These are phyloP conservation scores for Spea bombifrons DNA, from an alignment of 2,113 vertebrate species.

Conservation along the genomic window DNA sequence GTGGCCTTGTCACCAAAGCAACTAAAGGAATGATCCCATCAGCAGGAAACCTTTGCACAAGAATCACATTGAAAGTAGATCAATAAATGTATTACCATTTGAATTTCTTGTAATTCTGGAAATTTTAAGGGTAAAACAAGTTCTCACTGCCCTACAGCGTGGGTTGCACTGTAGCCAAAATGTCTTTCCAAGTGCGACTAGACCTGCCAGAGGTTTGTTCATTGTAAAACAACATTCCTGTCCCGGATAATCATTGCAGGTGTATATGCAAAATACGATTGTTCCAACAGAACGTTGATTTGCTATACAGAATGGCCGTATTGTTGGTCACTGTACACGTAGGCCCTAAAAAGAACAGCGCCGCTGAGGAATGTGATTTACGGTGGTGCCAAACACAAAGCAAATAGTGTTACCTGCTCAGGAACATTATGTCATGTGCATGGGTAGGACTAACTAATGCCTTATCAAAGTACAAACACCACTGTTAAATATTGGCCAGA, in stretches of 20 bases:
- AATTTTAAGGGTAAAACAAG: not conserved
- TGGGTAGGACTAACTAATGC: constrained; percentile 50
- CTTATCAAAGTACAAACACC: constrained; percentile 59
- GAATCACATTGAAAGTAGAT: too few species aligned
- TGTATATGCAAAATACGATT: not conserved
- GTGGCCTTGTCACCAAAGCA: too few species aligned
- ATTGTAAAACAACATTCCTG: not conserved
- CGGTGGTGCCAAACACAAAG: constrained; percentile 50
- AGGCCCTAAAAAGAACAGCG: constrained; percentile 11
- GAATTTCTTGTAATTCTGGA: too few species aligned
- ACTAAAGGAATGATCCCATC: too few species aligned
- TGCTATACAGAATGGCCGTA: not conserved
- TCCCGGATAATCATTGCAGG: not conserved
- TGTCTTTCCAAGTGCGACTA: not conserved
- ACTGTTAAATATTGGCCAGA: constrained; percentile 56
- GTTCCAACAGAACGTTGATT: not conserved
- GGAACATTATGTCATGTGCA: constrained; percentile 52
- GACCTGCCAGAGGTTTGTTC: not conserved
- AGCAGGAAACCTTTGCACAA: too few species aligned
- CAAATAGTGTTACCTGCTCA: constrained; percentile 52
- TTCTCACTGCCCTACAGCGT: not conserved
- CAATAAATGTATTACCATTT: too few species aligned
- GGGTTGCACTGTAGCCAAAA: not conserved
- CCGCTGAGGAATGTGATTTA: constrained; percentile 55
- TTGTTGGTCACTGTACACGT: not conserved